Base-by-base conservation (phyloP, 2,888 invertebrate genomes). In the Anarsia innoxiella region DNA sequence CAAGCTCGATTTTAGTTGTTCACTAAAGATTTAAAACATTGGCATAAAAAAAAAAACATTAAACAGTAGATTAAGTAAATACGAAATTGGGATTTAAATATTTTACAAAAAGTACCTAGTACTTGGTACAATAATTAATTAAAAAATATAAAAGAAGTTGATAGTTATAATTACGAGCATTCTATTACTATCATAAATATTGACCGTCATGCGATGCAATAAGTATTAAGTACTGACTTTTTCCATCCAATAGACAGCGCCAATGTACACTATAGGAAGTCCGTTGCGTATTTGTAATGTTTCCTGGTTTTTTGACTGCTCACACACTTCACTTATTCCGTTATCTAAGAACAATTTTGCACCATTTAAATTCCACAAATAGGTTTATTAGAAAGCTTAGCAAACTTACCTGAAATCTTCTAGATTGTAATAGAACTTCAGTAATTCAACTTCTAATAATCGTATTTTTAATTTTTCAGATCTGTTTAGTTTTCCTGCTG, bases 401-500 rank as follows among this genome's bases (percentile, higher is more conserved):
- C 8, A 32, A 32, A 9, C 12, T 2, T 13, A 31, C 23, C 6
- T 31, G 9, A 11, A 19, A 19, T 5, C 8, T 19, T 6, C 10
- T 27, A 15, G 11, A n/a, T 23, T 23, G 23, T 23, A n/a, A n/a
- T n/a, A n/a, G n/a, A n/a, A n/a, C n/a, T n/a, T n/a, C n/a, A n/a
- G n/a, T n/a, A n/a, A n/a, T n/a, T n/a, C n/a, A n/a, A n/a, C n/a
- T n/a, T 8, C 25, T 33, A 29, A 35, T 6, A 4, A 33, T 13
- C 35, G 29, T 23, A 1, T 42, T 30, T 34, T 41, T 32, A n/a
- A 40, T 57, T 54, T 51, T 56, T 59, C 86, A 93, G 93, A 76
- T 91, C 76, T 88, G 89, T 76, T 80, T 91, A 83, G 88, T 89
- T 79, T 87, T 92, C 87, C 88, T 93, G 86, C 90, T 93, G 85